Evolutionary conservation across 2,888 invertebrate genomes (phyloP).

Genomic region (Caradrina clavipalpis): DNA sequence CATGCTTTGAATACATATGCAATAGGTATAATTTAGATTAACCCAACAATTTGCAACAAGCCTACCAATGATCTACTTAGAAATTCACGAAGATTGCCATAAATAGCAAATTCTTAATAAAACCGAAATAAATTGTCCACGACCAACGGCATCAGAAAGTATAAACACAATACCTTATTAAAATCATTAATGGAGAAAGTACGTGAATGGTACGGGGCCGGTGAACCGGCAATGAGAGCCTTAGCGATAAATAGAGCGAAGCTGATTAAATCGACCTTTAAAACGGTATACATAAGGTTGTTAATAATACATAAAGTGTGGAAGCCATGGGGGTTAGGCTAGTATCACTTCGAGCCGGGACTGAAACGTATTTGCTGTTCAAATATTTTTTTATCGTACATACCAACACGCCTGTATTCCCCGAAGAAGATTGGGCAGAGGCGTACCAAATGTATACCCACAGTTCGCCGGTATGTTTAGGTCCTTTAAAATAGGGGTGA

Average conservation of each 20-base stretch:
- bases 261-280: constrained; percentile 45
- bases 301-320: too few species aligned
- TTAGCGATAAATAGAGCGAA: constrained; percentile 58
- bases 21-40: neutral
- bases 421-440: too few species aligned
- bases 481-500: too few species aligned
- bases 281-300: constrained; percentile 4
- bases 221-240: constrained; percentile 62
- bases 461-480: too few species aligned
- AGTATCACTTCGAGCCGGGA: neutral
- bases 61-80: neutral
- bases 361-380: neutral
- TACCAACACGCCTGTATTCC: too few species aligned
- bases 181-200: constrained; percentile 64
- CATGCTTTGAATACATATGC: neutral
- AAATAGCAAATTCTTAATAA: constrained; percentile 1
- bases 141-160: constrained; percentile 41
- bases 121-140: constrained; percentile 30
- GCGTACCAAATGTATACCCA: too few species aligned
- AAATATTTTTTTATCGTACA: too few species aligned
- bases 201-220: constrained; percentile 58
- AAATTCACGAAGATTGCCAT: neutral
- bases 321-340: neutral
- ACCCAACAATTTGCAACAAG: neutral
- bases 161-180: constrained; percentile 66